Evolutionary conservation across 2,888 invertebrate species (phyloP).

Genomic region (Aphrophora alni): DNA sequence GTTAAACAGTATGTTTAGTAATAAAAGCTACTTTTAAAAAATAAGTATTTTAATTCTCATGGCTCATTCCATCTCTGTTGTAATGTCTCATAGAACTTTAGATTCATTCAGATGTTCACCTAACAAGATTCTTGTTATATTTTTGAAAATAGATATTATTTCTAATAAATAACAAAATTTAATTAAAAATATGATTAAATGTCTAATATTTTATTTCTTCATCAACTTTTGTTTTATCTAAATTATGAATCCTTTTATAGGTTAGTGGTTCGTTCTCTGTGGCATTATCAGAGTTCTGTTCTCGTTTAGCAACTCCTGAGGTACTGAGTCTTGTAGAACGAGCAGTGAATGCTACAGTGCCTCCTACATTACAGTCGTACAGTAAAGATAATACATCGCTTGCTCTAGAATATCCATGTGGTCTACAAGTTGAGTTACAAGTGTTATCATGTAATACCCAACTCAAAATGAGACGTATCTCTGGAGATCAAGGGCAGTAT

Average conservation of each 20-base stretch:
- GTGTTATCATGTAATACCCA: conserved; percentile 66
- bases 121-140: too few species aligned
- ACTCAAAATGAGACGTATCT: conserved; percentile 83
- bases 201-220: too few species aligned
- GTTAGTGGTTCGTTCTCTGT: conserved; percentile 56
- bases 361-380: conserved; percentile 46
- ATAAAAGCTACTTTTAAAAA: too few species aligned
- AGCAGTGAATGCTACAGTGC: conserved; percentile 72
- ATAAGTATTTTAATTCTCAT: too few species aligned
- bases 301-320: conserved; percentile 77
- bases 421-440: conserved; percentile 78
- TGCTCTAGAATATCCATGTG: conserved; percentile 79
- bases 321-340: conserved; percentile 82
- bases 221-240: too few species aligned
- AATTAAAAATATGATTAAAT: too few species aligned
- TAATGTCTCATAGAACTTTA: too few species aligned
- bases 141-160: too few species aligned
- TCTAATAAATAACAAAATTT: too few species aligned
- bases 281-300: conserved; percentile 79
- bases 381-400: conserved; percentile 58
- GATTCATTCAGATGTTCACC: too few species aligned
- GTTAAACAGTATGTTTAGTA: too few species aligned
- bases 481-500: conserved; percentile 87
- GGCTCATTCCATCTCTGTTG: too few species aligned
- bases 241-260: not conserved